Percentiles rank a stretch among this genome's conserved stretches.
Evolutionary conservation across 2,888 invertebrate genomes (phyloP).

Genomic region (Orthosia cruda): DNA sequence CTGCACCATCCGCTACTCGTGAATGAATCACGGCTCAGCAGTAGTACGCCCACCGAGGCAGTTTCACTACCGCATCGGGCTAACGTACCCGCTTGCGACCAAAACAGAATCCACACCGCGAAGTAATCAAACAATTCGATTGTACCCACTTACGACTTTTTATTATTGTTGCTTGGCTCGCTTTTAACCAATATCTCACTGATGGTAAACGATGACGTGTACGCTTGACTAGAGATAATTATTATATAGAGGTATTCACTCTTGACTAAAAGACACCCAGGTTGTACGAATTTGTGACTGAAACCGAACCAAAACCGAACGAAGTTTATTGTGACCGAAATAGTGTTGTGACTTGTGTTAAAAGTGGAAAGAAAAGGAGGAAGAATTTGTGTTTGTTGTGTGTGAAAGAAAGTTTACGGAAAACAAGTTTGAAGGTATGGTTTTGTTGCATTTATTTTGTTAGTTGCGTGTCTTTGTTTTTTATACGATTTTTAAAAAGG

Average conservation of each 20-base stretch:
- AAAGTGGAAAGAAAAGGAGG: background rate
- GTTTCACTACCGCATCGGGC: conserved; percentile 70
- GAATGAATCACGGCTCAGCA: conserved; percentile 68
- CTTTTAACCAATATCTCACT: too few species aligned
- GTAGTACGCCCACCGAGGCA: conserved; percentile 59
- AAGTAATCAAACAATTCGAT: background rate
- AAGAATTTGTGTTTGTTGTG: conserved; percentile 21
- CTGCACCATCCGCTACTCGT: conserved; percentile 25
- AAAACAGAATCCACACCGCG: conserved; percentile 11
- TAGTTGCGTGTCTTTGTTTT: background rate
- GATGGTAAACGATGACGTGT: too few species aligned
- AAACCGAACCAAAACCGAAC: background rate
- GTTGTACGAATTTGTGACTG: background rate
- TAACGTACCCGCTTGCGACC: conserved; percentile 58
- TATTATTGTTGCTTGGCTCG: too few species aligned
- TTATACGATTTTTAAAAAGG: background rate
- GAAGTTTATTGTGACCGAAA: background rate
- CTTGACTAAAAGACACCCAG: too few species aligned
- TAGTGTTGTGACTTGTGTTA: conserved; percentile 27
- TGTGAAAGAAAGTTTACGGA: conserved; percentile 41
- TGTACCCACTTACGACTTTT: background rate
- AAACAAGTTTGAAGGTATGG: conserved; percentile 26
- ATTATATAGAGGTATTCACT: too few species aligned
- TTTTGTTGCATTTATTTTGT: background rate
- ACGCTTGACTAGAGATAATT: too few species aligned